Conservation (phyloP, 2,888 invertebrate species). For the Rotaria macrura region DNA sequence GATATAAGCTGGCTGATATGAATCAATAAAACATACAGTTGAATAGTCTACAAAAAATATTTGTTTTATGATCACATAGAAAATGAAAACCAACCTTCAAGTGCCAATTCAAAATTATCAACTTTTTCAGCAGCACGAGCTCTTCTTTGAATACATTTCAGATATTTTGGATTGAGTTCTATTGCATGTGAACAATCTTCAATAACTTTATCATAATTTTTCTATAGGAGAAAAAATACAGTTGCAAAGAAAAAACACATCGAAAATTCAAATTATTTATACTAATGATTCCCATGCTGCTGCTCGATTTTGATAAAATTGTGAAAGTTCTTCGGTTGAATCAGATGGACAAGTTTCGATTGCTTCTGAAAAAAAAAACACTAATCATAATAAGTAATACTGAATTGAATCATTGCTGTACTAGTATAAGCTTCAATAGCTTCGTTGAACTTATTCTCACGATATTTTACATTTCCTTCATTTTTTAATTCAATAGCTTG, state of each 20-base stretch:
- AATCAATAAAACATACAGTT: not conserved
- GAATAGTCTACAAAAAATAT: not conserved
- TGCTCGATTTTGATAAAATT: constrained; percentile 87
- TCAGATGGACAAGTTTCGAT: constrained; percentile 52
- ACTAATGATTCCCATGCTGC: constrained; percentile 81
- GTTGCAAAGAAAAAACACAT: not conserved
- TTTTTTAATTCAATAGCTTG: constrained; percentile 56
- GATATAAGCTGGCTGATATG: not conserved
- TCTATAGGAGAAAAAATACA: constrained; percentile 38
- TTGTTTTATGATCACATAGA: not conserved
- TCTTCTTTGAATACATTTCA: constrained; percentile 73
- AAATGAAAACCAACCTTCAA: constrained; percentile 56
- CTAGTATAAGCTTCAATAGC: constrained; percentile 52
- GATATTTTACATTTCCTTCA: constrained; percentile 52
- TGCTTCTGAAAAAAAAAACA: constrained; percentile 40
- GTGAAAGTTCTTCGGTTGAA: constrained; percentile 66
- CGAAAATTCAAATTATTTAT: constrained; percentile 36
- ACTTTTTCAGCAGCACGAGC: constrained; percentile 60
- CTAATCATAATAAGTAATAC: not conserved
- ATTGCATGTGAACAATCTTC: constrained; percentile 76
- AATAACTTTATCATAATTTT: constrained; percentile 71
- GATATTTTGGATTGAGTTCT: constrained; percentile 70
- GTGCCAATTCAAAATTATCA: constrained; percentile 65
- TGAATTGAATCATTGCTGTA: not conserved
- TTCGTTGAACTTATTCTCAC: constrained; percentile 49